phyloP scores from a whole-genome alignment of 2,888 invertebrate genomes.

The Sesamia inferens region DNA sequence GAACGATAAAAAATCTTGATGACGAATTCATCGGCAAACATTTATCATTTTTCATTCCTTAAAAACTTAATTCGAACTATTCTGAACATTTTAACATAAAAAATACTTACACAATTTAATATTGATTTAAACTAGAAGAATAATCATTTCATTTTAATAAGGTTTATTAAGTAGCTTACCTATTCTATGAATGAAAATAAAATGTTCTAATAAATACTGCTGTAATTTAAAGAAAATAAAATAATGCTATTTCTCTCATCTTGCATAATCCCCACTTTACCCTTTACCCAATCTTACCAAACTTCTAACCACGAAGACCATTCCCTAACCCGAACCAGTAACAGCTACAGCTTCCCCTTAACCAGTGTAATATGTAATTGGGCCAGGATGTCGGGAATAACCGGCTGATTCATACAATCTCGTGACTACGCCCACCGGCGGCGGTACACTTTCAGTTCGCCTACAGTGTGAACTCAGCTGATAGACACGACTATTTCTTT shows the following conservation, averaged over 20 bases:
- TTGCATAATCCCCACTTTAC: background rate
- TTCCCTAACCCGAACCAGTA: constrained; percentile 29
- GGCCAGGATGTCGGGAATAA: constrained; percentile 87
- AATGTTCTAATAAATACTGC: no score
- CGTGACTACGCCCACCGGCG: constrained; percentile 72
- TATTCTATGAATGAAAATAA: no score
- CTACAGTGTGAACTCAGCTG: constrained; percentile 63
- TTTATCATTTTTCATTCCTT: background rate
- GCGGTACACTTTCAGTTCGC: constrained; percentile 57
- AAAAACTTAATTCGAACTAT: background rate
- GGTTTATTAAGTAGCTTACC: background rate
- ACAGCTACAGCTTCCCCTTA: constrained; percentile 72
- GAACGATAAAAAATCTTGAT: no score
- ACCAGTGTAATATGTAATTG: constrained; percentile 77
- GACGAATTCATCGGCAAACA: no score
- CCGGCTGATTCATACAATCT: constrained; percentile 81
- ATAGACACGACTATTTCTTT: constrained; percentile 49
- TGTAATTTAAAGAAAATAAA: no score
- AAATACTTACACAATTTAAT: background rate
- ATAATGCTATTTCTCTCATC: no score
- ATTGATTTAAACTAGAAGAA: background rate
- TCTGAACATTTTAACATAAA: background rate
- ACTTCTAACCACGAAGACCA: background rate
- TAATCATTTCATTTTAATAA: background rate
- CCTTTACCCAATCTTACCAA: background rate